Base-by-base conservation (phyloP, 2,797 vertebrate genomes). In the Pitangus sulphuratus region DNA sequence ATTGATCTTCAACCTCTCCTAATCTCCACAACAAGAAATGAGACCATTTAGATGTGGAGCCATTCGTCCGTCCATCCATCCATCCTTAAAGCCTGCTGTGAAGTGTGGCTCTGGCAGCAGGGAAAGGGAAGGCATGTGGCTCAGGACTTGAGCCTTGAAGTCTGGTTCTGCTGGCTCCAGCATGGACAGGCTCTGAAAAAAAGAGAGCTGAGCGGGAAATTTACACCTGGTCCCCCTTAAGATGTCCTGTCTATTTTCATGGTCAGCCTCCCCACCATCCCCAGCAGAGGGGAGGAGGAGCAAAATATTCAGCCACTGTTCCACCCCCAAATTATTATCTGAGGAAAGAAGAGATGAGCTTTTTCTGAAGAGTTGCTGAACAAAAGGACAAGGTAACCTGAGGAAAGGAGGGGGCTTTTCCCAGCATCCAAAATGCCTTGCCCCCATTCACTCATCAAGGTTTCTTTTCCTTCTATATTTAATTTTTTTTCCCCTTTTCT, bases 401-500 rank as follows among this genome's bases (percentile, higher is more conserved):
- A 5, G 3, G 35, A 75, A 93, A 91, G 21, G 35, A 66, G 25
- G 2, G 7, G 3, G 5, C 4, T 54, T 72, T 69, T 11, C 19
- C 7, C 6, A 62, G 31, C 31, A 19, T 68, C 10, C 33, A 75
- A 78, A 90, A 9, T 9, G 11, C 4, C 8, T 57, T 42, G 11
- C 3, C 21, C 8, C 11, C 16, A 65, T 44, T 7, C 18, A 58
- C 15, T 62, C 1, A 1, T 9, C 22, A 58, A 58, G 11, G 2
- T 26, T 82, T 62, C 17, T 58, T 40, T 76, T 21, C 24, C 39
- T 57, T 72, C 37, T 80, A 0, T 33, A 71, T 62, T 62, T 28
- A 28, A 1, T 2, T 48, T 30, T 39, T 54, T 42, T 60, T n/a
- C 0, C 1, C n/a, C 4, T 4, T 70, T 84, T 69, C 28, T 62